A percentile compares a stretch with the other conserved stretches of the same genome.
Conservation (phyloP, 2,888 invertebrate genomes). For the Kryphioiulus occultus region DNA sequence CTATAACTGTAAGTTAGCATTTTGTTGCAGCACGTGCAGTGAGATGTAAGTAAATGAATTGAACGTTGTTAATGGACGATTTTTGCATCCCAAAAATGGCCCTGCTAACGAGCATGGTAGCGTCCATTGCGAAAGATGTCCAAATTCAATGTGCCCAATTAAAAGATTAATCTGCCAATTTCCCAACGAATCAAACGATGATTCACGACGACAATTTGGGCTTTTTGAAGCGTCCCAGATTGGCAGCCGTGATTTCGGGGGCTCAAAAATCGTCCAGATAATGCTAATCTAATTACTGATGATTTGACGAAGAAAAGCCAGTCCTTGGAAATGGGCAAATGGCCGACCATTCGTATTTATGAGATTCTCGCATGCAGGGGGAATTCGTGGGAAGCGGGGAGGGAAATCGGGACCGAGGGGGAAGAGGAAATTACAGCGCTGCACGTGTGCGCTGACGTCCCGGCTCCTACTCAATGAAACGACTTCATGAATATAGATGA, state of each 20-base stretch:
- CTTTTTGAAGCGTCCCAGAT: not conserved
- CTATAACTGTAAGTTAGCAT: too few relatives aligned
- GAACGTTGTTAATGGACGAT: too few relatives aligned
- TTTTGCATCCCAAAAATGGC: not conserved
- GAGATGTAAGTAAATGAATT: too few relatives aligned
- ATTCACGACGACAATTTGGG: not conserved
- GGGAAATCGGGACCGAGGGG: not conserved
- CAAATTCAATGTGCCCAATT: not conserved
- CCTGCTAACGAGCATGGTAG: not conserved
- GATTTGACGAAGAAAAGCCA: not conserved
- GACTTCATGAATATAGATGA: constrained; percentile 23
- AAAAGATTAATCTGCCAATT: not conserved
- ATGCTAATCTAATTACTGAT: constrained; percentile 6
- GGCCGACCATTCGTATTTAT: not conserved
- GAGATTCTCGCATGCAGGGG: not conserved
- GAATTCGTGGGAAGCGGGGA: not conserved
- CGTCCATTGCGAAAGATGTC: not conserved
- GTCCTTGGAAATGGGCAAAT: not conserved
- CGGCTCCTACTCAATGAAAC: not conserved
- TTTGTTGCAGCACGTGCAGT: too few relatives aligned
- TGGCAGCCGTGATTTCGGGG: not conserved
- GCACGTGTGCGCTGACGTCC: constrained; percentile 6
- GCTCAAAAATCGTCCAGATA: not conserved
- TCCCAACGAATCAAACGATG: not conserved
- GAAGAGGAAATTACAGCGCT: not conserved